Conservation (phyloP, 2,888 invertebrate species). For the Alitta virens region DNA sequence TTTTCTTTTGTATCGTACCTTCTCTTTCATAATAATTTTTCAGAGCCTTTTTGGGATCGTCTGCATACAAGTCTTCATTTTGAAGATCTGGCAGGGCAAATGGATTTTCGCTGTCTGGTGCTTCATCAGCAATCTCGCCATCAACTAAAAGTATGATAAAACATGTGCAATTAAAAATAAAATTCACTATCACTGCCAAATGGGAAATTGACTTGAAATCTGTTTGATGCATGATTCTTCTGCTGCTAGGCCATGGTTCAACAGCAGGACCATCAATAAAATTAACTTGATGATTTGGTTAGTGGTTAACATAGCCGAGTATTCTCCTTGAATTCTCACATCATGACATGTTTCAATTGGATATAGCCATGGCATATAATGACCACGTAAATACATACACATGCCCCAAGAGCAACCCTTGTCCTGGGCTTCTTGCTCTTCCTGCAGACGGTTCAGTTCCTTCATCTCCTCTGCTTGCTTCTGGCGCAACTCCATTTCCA, state of each 20-base stretch:
- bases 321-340: too few relatives aligned
- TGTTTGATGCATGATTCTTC: too few relatives aligned
- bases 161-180: too few relatives aligned
- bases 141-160: too few relatives aligned
- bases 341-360: too few relatives aligned
- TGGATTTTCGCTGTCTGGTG: constrained; percentile 40
- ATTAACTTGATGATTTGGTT: too few relatives aligned
- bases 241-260: too few relatives aligned
- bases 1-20: constrained; percentile 61
- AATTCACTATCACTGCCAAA: too few relatives aligned
- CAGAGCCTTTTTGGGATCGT: constrained; percentile 93
- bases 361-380: too few relatives aligned
- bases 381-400: constrained; percentile 64
- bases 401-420: constrained; percentile 90
- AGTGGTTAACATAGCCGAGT: too few relatives aligned
- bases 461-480: constrained; percentile 56
- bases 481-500: constrained; percentile 47
- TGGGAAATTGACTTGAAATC: too few relatives aligned
- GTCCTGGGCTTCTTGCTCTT: constrained; percentile 61
- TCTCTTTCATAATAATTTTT: constrained; percentile 93
- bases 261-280: too few relatives aligned
- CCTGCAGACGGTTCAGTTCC: constrained; percentile 54
- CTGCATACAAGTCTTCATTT: constrained; percentile 83
- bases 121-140: constrained; percentile 33
- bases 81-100: constrained; percentile 37